phyloP scores from a whole-genome alignment of 2,797 vertebrate species.

The Poecile montanus region DNA sequence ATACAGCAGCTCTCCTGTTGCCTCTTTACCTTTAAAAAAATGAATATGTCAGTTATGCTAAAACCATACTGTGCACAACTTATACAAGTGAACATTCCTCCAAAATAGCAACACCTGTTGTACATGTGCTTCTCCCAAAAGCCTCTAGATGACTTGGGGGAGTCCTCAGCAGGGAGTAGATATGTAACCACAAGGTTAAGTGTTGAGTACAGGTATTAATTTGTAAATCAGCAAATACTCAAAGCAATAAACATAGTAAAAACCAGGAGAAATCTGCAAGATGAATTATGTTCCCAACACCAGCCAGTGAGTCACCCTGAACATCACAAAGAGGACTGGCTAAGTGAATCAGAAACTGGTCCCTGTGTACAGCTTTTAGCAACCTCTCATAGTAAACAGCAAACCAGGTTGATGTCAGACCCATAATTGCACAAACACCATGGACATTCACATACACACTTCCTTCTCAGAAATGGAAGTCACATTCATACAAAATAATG shows the following conservation, averaged over 20 bases:
- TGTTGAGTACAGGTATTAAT: neutral
- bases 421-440: neutral
- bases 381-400: neutral
- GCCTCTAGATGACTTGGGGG: neutral
- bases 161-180: neutral
- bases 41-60: neutral
- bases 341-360: neutral
- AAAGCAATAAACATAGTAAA: neutral
- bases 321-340: neutral
- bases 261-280: neutral
- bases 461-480: neutral
- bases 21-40: neutral
- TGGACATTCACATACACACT: fast-evolving
- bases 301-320: neutral
- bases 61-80: neutral
- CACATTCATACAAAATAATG: neutral
- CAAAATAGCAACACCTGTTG: neutral
- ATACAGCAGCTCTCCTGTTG: neutral
- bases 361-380: neutral
- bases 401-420: neutral
- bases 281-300: neutral
- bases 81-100: neutral
- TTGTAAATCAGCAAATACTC: neutral
- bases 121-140: neutral
- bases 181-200: neutral